Evolutionary conservation across 2,888 invertebrate genomes (phyloP), one percentile per base, ranked within the genome.

Genomic region (Drosophila lutescens): DNA sequence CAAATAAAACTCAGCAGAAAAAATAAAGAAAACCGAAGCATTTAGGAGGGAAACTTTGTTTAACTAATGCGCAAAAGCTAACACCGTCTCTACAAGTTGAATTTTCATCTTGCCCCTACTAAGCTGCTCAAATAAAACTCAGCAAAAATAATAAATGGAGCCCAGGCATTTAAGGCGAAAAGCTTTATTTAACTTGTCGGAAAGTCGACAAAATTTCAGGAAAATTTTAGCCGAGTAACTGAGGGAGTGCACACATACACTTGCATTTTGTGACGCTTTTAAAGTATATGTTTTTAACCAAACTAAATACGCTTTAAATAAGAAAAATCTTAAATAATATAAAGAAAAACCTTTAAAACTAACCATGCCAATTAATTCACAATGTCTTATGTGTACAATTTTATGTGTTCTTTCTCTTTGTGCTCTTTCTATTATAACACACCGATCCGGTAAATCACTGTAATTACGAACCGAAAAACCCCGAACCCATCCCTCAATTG

Each of bases 401-500:
- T 50, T 74, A 75, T 77, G 72, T 87, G 76, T 81, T 81, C 79
- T 85, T 76, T 87, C 78, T 79, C 79, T 78, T 78, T 85, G 62
- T 85, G 79, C 77, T 84, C 79, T 87, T 76, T 78, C 79, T 85
- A 74, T 63, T 75, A 67, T 71, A 77, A 79, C 74, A 69, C 72
- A 62, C 69, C 60, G 32, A 38, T 26, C 47, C 47, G 47, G 47
- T 10, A 47, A 46, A 65, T 71, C 71, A 66, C 54, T 76, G 71
- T 74, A 82, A 76, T 83, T 63, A 51, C 30, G 2, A 40, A 41
- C 1, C 58, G 10, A 12, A 36, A 36, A 44, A 34, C 17, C 60
- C 40, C 7, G 1, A 43, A 49, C 50, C 56, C 36, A 38, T n/a
- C 43, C 46, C 7, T 13, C 15, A 13, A 66, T n/a, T 8, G 23